phyloP scores from a whole-genome alignment of 53 echinoderm and acorn worm genomes.

The Arbacia lixula region DNA sequence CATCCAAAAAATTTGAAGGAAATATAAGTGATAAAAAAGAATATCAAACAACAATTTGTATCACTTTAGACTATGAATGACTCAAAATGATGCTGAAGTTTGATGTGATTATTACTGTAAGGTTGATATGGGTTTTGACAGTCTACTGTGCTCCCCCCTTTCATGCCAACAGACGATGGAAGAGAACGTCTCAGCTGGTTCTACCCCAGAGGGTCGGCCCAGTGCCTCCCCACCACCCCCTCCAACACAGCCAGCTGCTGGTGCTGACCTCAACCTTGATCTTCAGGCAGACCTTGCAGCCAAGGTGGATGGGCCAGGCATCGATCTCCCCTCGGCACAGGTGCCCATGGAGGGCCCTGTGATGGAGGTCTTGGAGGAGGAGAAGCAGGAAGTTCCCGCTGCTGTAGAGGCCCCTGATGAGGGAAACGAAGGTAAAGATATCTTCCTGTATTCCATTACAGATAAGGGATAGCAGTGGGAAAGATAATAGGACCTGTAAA shows the following conservation, averaged over 20 bases:
- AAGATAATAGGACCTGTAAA: no score
- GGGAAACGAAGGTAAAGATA: slow-evolving; percentile 3
- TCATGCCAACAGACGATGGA: slow-evolving; percentile 30
- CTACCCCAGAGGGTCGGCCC: slow-evolving; percentile 25
- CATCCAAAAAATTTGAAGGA: no score
- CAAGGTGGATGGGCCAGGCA: slow-evolving; percentile 36
- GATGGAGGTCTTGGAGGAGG: slow-evolving; percentile 44
- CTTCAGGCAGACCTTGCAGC: slow-evolving; percentile 37
- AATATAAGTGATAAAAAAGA: no score
- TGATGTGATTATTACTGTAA: no score
- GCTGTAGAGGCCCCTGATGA: not conserved
- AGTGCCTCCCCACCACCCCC: no score
- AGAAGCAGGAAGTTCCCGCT: slow-evolving; percentile 15
- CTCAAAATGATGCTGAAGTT: no score
- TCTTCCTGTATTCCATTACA: no score
- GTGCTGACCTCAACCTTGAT: not conserved
- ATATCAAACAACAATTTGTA: no score
- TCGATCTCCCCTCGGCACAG: slow-evolving; percentile 51
- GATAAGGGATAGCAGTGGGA: no score
- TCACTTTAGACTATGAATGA: no score
- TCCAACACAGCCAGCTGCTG: not conserved
- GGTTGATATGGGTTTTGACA: no score
- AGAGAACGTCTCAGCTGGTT: slow-evolving; percentile 29
- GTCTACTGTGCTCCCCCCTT: no score
- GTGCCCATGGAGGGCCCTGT: slow-evolving; percentile 35